These are phyloP conservation scores for Notamacropus eugenii DNA, from an alignment of 2,797 vertebrate species.

Conservation along the genomic window DNA sequence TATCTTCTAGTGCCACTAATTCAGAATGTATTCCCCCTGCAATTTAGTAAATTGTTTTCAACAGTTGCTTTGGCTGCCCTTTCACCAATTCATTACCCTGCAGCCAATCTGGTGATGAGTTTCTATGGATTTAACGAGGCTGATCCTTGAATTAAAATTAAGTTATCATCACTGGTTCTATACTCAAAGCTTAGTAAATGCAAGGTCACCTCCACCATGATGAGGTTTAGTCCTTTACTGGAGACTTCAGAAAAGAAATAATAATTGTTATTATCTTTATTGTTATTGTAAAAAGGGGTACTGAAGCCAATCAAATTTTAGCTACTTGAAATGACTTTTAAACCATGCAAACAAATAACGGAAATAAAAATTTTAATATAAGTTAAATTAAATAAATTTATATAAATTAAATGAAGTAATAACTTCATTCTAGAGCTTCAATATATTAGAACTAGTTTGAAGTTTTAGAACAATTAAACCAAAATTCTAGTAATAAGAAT, in stretches of 20 bases:
- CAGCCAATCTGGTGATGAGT: neutral
- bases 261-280: neutral
- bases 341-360: neutral
- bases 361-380: neutral
- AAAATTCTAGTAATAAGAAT: neutral
- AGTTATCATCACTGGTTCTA: neutral
- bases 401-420: neutral
- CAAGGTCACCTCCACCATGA: neutral
- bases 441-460: neutral
- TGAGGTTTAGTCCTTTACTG: neutral
- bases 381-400: too few species aligned
- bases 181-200: neutral
- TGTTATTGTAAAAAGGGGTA: neutral
- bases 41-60: neutral
- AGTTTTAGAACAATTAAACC: neutral
- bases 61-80: neutral
- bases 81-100: neutral
- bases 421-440: neutral
- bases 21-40: neutral
- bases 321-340: neutral
- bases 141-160: neutral
- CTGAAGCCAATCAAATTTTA: neutral
- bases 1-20: neutral
- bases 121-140: neutral
- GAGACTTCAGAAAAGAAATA: neutral